These are phyloP conservation scores for Lymantria monacha DNA, from an alignment of 2,888 invertebrate species.

Conservation along the genomic window DNA sequence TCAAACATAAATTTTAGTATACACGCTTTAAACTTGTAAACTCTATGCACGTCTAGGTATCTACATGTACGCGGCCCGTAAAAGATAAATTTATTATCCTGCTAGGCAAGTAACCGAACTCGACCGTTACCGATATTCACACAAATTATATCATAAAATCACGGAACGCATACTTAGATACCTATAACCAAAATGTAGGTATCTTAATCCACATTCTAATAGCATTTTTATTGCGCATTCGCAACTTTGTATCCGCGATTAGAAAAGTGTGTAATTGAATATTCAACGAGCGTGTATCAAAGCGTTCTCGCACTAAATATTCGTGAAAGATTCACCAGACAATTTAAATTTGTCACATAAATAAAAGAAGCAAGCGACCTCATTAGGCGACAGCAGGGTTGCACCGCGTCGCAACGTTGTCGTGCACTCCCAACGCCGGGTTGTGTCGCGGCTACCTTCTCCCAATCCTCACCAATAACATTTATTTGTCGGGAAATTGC, in stretches of 20 bases:
- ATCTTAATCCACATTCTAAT: constrained; percentile 42
- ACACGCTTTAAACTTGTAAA: constrained; percentile 79
- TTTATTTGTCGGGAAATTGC: constrained; percentile 63
- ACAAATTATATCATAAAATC: constrained; percentile 44
- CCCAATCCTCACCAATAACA: constrained; percentile 53
- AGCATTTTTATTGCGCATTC: constrained; percentile 51
- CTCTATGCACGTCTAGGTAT: constrained; percentile 61
- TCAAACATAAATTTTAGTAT: constrained; percentile 78
- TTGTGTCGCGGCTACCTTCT: constrained; percentile 42
- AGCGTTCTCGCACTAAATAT: constrained; percentile 60
- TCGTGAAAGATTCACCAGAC: constrained; percentile 63
- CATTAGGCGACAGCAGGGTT: constrained; percentile 61
- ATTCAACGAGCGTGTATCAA: constrained; percentile 54
- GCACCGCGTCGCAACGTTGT: constrained; percentile 24
- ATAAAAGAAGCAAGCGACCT: constrained; percentile 72
- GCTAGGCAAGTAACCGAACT: constrained; percentile 32
- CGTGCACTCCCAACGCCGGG: constrained; percentile 24
- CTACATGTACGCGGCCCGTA: constrained; percentile 54
- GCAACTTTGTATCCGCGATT: constrained; percentile 43
- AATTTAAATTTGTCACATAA: constrained; percentile 77
- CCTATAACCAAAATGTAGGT: constrained; percentile 37
- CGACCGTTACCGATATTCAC: constrained; percentile 44
- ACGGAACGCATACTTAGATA: constrained; percentile 35
- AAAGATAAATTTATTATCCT: constrained; percentile 62
- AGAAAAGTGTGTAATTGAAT: constrained; percentile 60